phyloP scores from a whole-genome alignment of 2,888 invertebrate genomes.

The Drosophila macrospina region DNA sequence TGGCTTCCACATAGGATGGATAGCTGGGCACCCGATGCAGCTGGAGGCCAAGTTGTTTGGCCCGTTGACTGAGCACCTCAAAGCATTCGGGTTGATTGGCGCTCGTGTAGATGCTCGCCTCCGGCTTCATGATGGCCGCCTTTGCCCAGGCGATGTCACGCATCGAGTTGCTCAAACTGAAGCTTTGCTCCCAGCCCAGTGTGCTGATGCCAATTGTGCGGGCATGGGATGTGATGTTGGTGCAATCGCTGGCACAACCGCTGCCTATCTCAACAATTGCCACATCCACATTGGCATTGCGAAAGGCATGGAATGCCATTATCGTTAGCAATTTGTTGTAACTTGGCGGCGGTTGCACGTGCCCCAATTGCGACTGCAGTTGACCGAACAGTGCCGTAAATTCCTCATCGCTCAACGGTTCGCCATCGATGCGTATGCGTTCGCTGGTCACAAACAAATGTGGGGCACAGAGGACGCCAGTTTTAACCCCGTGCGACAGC shows the following conservation, averaged over 20 bases:
- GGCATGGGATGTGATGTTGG: constrained; percentile 63
- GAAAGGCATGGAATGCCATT: constrained; percentile 71
- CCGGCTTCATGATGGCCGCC: constrained; percentile 69
- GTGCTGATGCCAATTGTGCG: constrained; percentile 65
- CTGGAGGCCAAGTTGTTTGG: constrained; percentile 56
- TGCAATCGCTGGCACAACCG: constrained; percentile 61
- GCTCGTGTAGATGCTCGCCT: constrained; percentile 64
- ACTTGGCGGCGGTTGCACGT: constrained; percentile 42
- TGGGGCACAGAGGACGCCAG: constrained; percentile 60
- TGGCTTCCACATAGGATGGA: constrained; percentile 50
- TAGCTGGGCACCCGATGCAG: constrained; percentile 60
- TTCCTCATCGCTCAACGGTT: constrained; percentile 41
- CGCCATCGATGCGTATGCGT: constrained; percentile 65
- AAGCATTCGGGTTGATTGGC: constrained; percentile 63
- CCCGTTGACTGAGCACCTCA: constrained; percentile 63
- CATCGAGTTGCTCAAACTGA: constrained; percentile 56
- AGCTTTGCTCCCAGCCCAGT: constrained; percentile 70
- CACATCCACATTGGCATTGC: constrained; percentile 54
- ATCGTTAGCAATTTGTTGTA: constrained; percentile 65
- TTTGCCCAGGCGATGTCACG: constrained; percentile 72
- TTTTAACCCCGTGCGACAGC: constrained; percentile 53
- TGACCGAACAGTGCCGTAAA: constrained; percentile 59
- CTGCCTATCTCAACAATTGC: constrained; percentile 67
- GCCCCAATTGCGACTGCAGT: constrained; percentile 23
- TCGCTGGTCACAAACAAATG: constrained; percentile 67